Percentiles rank a stretch among this genome's conserved stretches.
phyloP scores from a whole-genome alignment of 2,888 invertebrate genomes.

The Tortricodes alternella region DNA sequence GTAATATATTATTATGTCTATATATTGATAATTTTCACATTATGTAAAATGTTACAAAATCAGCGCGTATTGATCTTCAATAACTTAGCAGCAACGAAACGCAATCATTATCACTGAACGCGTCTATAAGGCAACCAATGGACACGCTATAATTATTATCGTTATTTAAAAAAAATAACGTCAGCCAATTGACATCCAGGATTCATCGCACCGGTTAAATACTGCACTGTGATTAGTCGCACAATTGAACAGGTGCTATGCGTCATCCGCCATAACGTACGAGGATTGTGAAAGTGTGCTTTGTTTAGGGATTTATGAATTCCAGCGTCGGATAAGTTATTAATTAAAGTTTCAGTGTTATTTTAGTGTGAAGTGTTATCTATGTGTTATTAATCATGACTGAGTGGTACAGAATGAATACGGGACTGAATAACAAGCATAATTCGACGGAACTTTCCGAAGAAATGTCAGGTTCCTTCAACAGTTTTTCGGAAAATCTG shows the following conservation, averaged over 20 bases:
- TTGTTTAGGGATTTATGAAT: constrained; percentile 46
- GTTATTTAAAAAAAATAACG: constrained; percentile 57
- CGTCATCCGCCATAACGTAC: constrained; percentile 80
- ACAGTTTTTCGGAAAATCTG: constrained; percentile 82
- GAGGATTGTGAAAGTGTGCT: constrained; percentile 70
- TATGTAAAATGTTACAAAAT: no score
- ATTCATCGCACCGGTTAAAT: constrained; percentile 71
- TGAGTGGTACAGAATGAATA: constrained; percentile 76
- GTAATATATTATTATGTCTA: no score
- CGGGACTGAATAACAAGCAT: constrained; percentile 59
- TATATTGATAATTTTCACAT: no score
- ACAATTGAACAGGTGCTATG: constrained; percentile 73
- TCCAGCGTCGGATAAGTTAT: constrained; percentile 39
- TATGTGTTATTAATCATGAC: constrained; percentile 66
- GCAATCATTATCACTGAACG: constrained; percentile 42
- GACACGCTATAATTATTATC: constrained; percentile 36
- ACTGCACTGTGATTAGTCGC: constrained; percentile 58
- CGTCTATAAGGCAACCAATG: constrained; percentile 42
- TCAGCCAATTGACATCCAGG: constrained; percentile 58
- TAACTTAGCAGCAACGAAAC: constrained; percentile 13
- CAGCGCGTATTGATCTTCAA: no score
- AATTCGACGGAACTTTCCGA: constrained; percentile 82
- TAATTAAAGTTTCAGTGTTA: constrained; percentile 54
- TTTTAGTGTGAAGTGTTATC: constrained; percentile 55
- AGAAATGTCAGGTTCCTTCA: constrained; percentile 84